A percentile compares a stretch with the other conserved stretches of the same genome.
Evolutionary conservation across 2,888 invertebrate genomes (phyloP).

Genomic region (Pycnomerus fuliginosus): DNA sequence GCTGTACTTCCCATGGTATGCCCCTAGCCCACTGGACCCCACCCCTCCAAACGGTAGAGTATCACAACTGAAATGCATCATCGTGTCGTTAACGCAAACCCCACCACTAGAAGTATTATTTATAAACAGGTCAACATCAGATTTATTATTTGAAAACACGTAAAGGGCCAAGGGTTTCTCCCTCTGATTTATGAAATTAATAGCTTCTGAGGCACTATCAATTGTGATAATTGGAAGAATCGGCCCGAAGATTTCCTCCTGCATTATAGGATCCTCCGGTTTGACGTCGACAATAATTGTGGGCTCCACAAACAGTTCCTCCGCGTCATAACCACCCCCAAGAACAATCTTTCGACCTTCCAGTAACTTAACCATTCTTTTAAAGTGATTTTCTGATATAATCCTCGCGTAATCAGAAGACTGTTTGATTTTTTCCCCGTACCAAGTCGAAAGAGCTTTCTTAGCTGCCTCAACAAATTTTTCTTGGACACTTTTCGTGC

Average conservation of each 20-base stretch:
- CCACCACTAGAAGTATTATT: slow-evolving; percentile 77
- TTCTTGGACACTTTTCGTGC: slow-evolving; percentile 75
- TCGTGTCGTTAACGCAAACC: slow-evolving; percentile 79
- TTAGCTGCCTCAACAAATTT: slow-evolving; percentile 54
- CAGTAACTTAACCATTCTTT: too few species aligned
- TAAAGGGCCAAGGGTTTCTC: slow-evolving; percentile 90
- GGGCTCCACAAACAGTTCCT: too few species aligned
- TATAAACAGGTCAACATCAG: slow-evolving; percentile 62
- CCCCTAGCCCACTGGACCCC: slow-evolving; percentile 89
- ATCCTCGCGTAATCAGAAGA: too few species aligned
- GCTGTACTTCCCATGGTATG: slow-evolving; percentile 87
- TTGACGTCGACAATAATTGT: slow-evolving; percentile 78
- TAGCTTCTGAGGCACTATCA: slow-evolving; percentile 82
- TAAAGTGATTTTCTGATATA: too few species aligned
- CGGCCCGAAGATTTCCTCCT: slow-evolving; percentile 96
- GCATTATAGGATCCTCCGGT: slow-evolving; percentile 74
- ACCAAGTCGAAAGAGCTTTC: slow-evolving; percentile 76
- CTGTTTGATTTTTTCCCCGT: too few species aligned
- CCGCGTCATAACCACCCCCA: too few species aligned
- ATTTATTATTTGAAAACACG: slow-evolving; percentile 70
- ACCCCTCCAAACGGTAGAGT: slow-evolving; percentile 96
- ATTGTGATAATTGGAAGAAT: slow-evolving; percentile 86
- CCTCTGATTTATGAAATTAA: slow-evolving; percentile 82
- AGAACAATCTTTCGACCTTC: too few species aligned
- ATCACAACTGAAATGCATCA: slow-evolving; percentile 83